Conservation (phyloP, 2,888 invertebrate genomes). For the Thelaira solivaga region DNA sequence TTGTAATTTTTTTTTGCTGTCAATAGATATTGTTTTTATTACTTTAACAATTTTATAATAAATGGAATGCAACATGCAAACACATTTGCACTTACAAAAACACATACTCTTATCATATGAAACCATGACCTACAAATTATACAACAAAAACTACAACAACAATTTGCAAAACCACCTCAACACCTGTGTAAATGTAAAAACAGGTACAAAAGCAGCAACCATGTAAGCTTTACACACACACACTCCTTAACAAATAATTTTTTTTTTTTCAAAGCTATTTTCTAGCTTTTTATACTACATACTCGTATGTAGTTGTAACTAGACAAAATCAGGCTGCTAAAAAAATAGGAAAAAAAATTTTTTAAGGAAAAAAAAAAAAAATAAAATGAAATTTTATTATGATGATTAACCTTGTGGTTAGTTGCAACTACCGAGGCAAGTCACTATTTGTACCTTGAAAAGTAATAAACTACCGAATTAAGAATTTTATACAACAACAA, state of each 20-base stretch:
- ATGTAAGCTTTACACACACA: not conserved
- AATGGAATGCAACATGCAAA: conserved; percentile 22
- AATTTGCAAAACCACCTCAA: conserved; percentile 32
- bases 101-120: conserved; percentile 12
- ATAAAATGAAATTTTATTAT: conserved; percentile 30
- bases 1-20: too few relatives aligned
- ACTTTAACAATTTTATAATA: conserved; percentile 29
- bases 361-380: not conserved
- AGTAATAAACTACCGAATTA: conserved; percentile 32
- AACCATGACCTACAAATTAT: conserved; percentile 60
- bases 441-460: conserved; percentile 56
- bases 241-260: not conserved
- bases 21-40: conserved; percentile 21
- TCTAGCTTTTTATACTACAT: not conserved
- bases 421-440: conserved; percentile 5
- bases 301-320: conserved; percentile 2
- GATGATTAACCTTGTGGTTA: conserved; percentile 57
- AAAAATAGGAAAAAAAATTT: too few relatives aligned
- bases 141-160: conserved; percentile 29
- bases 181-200: conserved; percentile 46
- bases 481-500: not conserved
- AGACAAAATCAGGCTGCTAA: conserved; percentile 44
- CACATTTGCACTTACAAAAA: not conserved
- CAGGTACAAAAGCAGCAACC: conserved; percentile 3
- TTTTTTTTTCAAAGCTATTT: not conserved